phyloP scores from a whole-genome alignment of 37 sponge, comb jelly and placozoan species.

The Halichondria panicea region DNA sequence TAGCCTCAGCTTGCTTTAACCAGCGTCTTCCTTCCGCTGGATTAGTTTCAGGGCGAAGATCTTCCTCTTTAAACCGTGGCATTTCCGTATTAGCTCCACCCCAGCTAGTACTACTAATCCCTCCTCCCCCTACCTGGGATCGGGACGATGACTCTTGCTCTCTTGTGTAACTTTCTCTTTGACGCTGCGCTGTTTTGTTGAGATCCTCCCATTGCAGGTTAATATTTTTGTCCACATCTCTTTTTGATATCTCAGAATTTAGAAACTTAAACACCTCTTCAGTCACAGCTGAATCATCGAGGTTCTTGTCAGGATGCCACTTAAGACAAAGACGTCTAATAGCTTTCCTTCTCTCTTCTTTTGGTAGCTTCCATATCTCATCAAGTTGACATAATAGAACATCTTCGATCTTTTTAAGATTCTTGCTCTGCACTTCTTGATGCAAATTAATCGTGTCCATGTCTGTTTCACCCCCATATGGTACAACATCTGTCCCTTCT shows the following conservation, averaged over 20 bases:
- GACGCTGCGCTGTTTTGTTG: no score
- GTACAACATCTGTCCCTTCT: background rate
- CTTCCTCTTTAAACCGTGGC: background rate
- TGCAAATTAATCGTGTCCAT: no score
- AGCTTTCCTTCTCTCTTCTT: conserved; percentile 40
- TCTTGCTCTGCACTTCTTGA: no score
- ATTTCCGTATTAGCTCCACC: no score
- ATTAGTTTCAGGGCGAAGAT: conserved; percentile 25
- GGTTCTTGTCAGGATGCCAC: conserved; percentile 70
- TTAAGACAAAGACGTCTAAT: conserved; percentile 36
- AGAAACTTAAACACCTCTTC: conserved; percentile 50
- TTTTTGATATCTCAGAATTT: conserved; percentile 7
- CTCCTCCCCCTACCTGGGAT: background rate
- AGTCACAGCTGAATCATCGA: conserved; percentile 4
- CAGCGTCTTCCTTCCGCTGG: conserved; percentile 32
- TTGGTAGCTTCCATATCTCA: conserved; percentile 21
- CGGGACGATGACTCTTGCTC: background rate
- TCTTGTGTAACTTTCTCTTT: conserved; percentile 1
- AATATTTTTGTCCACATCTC: background rate
- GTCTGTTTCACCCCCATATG: background rate
- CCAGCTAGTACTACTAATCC: background rate
- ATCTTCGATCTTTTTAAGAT: background rate
- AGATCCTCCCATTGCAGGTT: no score
- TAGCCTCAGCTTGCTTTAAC: conserved; percentile 33
- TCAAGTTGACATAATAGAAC: conserved; percentile 7